These are phyloP conservation scores for Lumbricus terrestris DNA, from an alignment of 2,888 invertebrate genomes.

Conservation along the genomic window DNA sequence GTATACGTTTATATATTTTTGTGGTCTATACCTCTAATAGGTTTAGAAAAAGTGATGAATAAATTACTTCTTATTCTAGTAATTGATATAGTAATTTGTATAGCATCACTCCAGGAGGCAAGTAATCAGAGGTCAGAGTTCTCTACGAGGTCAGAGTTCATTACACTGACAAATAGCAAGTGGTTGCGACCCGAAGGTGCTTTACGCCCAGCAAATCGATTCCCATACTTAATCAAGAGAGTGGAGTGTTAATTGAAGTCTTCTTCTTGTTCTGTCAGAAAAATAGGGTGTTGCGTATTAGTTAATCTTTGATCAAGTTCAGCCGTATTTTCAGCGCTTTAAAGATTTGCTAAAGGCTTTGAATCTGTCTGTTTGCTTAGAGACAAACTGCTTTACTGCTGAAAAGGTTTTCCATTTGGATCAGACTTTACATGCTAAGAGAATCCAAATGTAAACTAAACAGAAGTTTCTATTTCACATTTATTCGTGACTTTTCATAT, in stretches of 20 bases:
- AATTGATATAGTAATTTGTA: neutral
- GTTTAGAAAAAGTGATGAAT: neutral
- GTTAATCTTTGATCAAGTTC: constrained; percentile 3
- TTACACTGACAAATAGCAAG: neutral
- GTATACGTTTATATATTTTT: neutral
- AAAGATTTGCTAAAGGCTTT: neutral
- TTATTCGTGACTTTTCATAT: neutral
- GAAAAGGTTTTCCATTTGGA: neutral
- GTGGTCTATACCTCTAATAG: neutral
- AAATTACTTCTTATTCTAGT: neutral
- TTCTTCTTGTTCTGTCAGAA: neutral
- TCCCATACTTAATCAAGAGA: neutral
- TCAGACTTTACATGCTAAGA: neutral
- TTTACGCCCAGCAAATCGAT: neutral
- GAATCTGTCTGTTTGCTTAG: neutral
- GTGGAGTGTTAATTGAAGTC: neutral
- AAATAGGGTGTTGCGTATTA: neutral
- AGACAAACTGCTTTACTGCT: neutral
- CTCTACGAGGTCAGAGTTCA: neutral
- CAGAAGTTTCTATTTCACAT: neutral
- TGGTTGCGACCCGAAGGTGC: neutral
- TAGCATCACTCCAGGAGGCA: neutral
- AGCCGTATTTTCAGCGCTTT: neutral
- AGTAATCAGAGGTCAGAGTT: neutral
- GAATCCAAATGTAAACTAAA: neutral